These are phyloP conservation scores for Cataglyphis rosenhaueri DNA, from an alignment of 2,888 invertebrate species.

Conservation along the genomic window DNA sequence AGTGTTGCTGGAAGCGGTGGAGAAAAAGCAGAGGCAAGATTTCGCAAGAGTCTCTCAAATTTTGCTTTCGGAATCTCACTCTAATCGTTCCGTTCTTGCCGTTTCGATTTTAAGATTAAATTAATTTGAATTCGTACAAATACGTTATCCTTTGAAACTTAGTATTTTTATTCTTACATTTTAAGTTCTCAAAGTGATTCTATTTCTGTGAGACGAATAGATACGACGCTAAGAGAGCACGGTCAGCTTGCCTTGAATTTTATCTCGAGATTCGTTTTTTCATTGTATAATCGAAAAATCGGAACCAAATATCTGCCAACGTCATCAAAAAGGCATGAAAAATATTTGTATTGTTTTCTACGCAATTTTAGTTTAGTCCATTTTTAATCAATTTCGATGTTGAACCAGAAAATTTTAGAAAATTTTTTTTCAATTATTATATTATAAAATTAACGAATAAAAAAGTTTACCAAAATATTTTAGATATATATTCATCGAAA, in stretches of 20 bases:
- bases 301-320: neutral
- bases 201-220: neutral
- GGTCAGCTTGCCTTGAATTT: neutral
- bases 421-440: no score
- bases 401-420: neutral
- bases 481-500: neutral
- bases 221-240: neutral
- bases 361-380: neutral
- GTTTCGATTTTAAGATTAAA: slow-evolving; percentile 9
- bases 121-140: slow-evolving; percentile 3
- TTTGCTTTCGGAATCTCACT: neutral
- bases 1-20: neutral
- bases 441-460: neutral
- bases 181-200: neutral
- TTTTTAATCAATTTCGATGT: neutral
- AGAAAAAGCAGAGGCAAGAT: slow-evolving; percentile 20
- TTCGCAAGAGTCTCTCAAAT: slow-evolving; percentile 15
- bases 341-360: neutral
- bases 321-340: neutral
- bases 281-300: neutral
- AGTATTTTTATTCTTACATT: neutral
- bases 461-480: neutral
- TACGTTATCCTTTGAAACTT: neutral
- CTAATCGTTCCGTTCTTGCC: neutral
- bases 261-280: neutral